phyloP scores from a whole-genome alignment of 2,888 invertebrate species.

The Hemicrepidius hirtus region DNA sequence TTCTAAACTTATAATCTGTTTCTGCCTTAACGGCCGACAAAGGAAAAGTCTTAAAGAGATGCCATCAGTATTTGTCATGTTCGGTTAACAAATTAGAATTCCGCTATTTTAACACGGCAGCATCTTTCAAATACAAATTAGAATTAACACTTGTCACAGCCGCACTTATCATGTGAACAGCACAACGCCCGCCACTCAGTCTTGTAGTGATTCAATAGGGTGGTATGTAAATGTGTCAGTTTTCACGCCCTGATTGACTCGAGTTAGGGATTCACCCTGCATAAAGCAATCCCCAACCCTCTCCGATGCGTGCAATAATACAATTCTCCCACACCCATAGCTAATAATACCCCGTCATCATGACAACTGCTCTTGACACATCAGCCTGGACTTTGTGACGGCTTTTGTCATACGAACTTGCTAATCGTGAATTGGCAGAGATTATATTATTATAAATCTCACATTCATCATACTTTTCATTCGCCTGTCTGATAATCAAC shows the following conservation, averaged over 20 bases:
- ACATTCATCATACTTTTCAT: constrained; percentile 16
- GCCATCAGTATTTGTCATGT: neutral
- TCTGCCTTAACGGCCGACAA: neutral
- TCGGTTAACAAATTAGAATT: constrained; percentile 43
- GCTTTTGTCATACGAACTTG: constrained; percentile 62
- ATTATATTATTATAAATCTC: constrained; percentile 52
- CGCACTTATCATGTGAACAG: constrained; percentile 51
- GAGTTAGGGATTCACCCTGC: constrained; percentile 59
- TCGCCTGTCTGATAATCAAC: too few relatives aligned
- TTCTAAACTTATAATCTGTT: constrained; percentile 34
- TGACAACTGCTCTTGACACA: constrained; percentile 65
- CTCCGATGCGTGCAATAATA: constrained; percentile 63
- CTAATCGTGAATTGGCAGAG: constrained; percentile 56
- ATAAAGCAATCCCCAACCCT: constrained; percentile 56
- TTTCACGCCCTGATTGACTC: constrained; percentile 71
- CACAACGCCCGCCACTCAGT: constrained; percentile 59
- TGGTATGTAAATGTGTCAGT: constrained; percentile 72
- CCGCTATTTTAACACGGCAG: constrained; percentile 22
- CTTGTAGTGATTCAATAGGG: constrained; percentile 67
- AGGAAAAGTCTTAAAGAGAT: neutral
- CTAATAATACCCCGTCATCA: constrained; percentile 64
- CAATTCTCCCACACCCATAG: constrained; percentile 61
- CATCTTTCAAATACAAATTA: constrained; percentile 48
- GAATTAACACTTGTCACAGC: constrained; percentile 58
- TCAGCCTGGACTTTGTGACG: constrained; percentile 63